Conservation (phyloP, 2,888 invertebrate genomes). For the Frankliniella fusca region DNA sequence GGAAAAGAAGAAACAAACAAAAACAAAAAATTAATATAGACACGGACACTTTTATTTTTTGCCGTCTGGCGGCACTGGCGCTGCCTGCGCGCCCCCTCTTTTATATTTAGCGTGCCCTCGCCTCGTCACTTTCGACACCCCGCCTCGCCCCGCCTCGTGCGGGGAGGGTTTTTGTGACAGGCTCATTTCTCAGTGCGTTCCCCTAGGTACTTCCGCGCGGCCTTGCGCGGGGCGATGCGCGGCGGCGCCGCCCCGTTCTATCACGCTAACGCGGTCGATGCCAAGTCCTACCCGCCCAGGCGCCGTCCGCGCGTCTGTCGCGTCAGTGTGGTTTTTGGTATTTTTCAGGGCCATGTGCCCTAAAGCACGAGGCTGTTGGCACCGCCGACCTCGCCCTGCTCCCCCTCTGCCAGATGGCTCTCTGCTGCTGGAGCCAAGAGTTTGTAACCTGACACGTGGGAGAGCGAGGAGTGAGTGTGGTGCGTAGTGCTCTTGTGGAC, state of each 20-base stretch:
- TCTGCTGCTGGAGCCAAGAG: too few relatives aligned
- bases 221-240: background rate
- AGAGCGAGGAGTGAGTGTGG: too few relatives aligned
- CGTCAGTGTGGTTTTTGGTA: background rate
- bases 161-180: constrained; percentile 12
- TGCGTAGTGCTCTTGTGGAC: too few relatives aligned
- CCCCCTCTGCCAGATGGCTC: too few relatives aligned
- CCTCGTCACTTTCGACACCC: constrained; percentile 21
- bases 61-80: background rate
- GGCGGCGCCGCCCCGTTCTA: background rate
- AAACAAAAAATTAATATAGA: background rate
- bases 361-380: background rate
- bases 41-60: background rate
- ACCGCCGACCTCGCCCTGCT: too few relatives aligned
- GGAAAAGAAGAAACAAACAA: constrained; percentile 7
- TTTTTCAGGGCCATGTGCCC: background rate
- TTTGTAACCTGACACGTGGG: too few relatives aligned
- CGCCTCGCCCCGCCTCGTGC: background rate
- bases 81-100: background rate
- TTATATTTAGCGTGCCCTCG: constrained; percentile 18
- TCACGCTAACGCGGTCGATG: background rate
- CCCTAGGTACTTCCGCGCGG: constrained; percentile 3
- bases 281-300: background rate
- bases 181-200: constrained; percentile 11
- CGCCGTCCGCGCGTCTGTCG: background rate